phyloP scores from a whole-genome alignment of 2,113 vertebrate species.

The Pyrgilauda ruficollis region DNA sequence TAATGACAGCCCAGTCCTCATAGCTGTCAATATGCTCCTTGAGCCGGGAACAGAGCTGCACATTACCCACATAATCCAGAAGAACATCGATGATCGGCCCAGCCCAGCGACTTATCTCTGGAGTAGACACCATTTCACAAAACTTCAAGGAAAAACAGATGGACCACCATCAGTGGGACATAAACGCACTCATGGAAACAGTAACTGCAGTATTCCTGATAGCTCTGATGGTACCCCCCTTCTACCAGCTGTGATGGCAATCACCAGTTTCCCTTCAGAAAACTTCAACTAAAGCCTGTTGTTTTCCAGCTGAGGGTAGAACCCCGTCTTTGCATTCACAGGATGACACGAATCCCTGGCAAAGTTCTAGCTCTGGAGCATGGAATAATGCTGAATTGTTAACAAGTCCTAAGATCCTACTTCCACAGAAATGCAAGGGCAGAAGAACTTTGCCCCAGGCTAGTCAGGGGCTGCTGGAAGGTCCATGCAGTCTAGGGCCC shows the following conservation, averaged over 20 bases:
- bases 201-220: neutral
- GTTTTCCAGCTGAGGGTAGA: neutral
- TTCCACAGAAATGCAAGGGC: neutral
- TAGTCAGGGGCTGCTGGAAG: neutral
- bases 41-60: conserved; percentile 85
- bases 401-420: neutral
- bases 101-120: conserved; percentile 80
- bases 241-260: neutral
- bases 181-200: neutral
- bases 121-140: conserved; percentile 89
- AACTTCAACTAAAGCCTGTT: neutral
- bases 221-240: neutral
- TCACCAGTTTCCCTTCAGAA: neutral
- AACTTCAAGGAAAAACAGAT: conserved; percentile 77
- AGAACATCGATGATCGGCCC: conserved; percentile 90
- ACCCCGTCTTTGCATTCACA: neutral
- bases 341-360: neutral
- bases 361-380: neutral
- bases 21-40: conserved; percentile 86
- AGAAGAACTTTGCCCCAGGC: neutral
- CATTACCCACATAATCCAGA: conserved; percentile 89
- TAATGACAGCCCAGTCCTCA: conserved; percentile 86
- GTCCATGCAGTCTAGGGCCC: neutral
- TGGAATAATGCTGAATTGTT: neutral
- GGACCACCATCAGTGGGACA: neutral